Conservation (phyloP, 1,140 invertebrate genomes). For the Argopecten irradians region DNA sequence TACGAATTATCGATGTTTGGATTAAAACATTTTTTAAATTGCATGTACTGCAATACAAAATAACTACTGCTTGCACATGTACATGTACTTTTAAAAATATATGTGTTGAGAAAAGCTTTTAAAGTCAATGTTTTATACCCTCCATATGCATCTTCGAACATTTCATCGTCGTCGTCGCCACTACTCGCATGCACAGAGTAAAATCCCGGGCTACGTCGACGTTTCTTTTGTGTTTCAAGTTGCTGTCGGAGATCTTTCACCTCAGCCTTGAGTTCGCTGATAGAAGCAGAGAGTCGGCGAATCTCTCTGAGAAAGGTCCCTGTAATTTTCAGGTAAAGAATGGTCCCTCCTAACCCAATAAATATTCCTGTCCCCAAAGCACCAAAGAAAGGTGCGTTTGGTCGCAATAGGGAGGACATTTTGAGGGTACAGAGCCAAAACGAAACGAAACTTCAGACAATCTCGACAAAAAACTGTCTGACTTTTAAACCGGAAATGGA, state of each 20-base stretch:
- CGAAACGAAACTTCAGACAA: constrained; percentile 19
- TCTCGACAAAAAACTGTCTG: not conserved
- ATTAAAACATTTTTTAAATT: too few species aligned
- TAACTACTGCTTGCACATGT: too few species aligned
- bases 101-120: too few species aligned
- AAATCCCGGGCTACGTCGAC: constrained; percentile 44
- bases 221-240: constrained; percentile 43
- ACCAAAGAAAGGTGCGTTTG: constrained; percentile 30
- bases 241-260: constrained; percentile 53
- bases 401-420: constrained; percentile 45
- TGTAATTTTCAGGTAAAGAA: constrained; percentile 53
- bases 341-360: constrained; percentile 43
- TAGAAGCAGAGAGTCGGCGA: constrained; percentile 41
- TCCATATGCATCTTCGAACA: constrained; percentile 59
- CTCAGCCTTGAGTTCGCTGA: constrained; percentile 52
- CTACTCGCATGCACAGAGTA: constrained; percentile 56
- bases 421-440: not conserved
- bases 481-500: constrained; percentile 42
- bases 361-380: constrained; percentile 41
- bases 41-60: too few species aligned
- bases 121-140: constrained; percentile 35
- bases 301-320: constrained; percentile 52
- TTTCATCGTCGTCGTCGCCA: constrained; percentile 60
- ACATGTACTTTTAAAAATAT: too few species aligned
- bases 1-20: too few species aligned